A percentile compares a stretch with the other conserved stretches of the same genome.
phyloP scores from a whole-genome alignment of 2,113 vertebrate genomes.

The Aix galericulata region DNA sequence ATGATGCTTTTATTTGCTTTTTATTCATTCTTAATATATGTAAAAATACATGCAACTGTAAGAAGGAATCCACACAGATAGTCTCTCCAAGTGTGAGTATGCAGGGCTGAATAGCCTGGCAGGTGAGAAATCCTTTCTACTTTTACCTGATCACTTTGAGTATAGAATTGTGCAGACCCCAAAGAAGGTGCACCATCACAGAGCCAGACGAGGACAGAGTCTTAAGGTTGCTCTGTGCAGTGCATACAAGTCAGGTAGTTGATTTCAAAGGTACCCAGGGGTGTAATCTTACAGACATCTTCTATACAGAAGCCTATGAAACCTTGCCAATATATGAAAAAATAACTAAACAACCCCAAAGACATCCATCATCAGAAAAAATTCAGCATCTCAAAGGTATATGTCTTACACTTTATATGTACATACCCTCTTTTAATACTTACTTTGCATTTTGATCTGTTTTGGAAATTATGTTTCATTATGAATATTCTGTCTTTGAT shows the following conservation, averaged over 20 bases:
- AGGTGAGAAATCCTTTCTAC: neutral
- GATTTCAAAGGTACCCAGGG: neutral
- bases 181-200: neutral
- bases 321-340: neutral
- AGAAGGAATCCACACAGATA: neutral
- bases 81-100: neutral
- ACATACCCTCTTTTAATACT: neutral
- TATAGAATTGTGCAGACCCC: neutral
- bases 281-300: neutral
- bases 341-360: neutral
- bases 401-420: neutral
- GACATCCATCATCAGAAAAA: neutral
- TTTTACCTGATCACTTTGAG: neutral
- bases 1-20: neutral
- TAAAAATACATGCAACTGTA: neutral
- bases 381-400: neutral
- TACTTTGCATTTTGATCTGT: neutral
- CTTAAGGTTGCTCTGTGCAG: neutral
- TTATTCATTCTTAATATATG: neutral
- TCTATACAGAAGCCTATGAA: neutral
- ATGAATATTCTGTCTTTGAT: neutral
- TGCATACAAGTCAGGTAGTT: neutral
- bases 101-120: neutral
- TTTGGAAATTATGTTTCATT: neutral
- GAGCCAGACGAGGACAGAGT: neutral